Evolutionary conservation across 2,797 vertebrate genomes (phyloP), one percentile per base, ranked within the genome.

Genomic region (Spea hammondii): DNA sequence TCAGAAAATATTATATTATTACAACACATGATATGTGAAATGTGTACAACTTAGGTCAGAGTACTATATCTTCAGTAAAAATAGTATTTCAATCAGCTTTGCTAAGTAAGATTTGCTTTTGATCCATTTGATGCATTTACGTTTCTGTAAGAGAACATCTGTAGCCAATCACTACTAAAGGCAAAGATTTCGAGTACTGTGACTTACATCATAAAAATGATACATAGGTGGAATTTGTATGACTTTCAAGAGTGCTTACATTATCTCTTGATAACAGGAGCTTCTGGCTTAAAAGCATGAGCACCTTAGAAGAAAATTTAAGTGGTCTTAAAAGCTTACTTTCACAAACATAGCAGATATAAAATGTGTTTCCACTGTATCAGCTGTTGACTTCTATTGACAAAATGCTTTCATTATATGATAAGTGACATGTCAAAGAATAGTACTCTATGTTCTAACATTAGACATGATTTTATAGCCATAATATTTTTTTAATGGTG

Each of bases 321-420:
- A 65, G 60, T 75, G 44, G 32, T 66, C 74, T 68, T 76, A 45
- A 76, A 67, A 76, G 64, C 53, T 4, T 76, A 59, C 54, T 46
- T 6, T 17, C 12, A 68, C 68, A 67, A 75, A 46, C 10, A 67
- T 55, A 7, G 44, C 13, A 4, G 55, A 11, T 54, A 54, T 32
- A 57, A 17, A 48, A 17, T 55, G n/a, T 5, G 6, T 12, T 44
- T 67, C 13, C 62, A 66, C 62, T 53, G n/a, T 66, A 64, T 64
- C 60, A 54, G 53, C 32, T 74, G 11, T 64, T 65, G 8, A 60
- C 48, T 72, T 54, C 9, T 67, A 65, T 47, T 66, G 64, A 47
- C 64, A 66, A 14, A 46, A 65, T 46, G 45, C 6, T 65, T 45
- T 65, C 45, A 65, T 4, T 10, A 46, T 47, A 45, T 44, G 7